Evolutionary conservation across 30 jellyfish, hydroid and myxozoan genomes (phyloP).

Genomic region (Pelagia noctiluca): DNA sequence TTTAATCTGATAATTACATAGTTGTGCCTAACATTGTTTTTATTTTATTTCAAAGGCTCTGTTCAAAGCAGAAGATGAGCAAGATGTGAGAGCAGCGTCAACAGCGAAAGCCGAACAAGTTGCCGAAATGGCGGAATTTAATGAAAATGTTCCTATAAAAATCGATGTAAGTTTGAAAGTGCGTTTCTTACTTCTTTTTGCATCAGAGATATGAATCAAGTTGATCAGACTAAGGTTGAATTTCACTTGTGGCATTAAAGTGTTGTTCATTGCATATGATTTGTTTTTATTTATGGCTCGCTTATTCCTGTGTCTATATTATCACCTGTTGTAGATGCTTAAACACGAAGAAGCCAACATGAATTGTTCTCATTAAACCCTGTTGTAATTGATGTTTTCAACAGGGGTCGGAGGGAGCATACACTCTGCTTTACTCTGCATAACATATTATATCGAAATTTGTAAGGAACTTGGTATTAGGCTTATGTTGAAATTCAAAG

Average conservation of each 20-base stretch:
- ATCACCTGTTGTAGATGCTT: too few relatives aligned
- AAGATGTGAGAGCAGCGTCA: constrained; percentile 91
- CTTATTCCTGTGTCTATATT: too few relatives aligned
- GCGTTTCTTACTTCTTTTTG: neutral
- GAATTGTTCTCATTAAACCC: constrained; percentile 1
- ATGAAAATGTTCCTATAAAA: constrained; percentile 78
- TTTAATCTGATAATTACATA: too few relatives aligned
- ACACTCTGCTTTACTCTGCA: too few relatives aligned
- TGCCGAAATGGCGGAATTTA: constrained; percentile 90
- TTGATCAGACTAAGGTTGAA: too few relatives aligned
- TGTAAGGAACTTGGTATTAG: too few relatives aligned
- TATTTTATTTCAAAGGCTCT: constrained; percentile 67
- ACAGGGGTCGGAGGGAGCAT: constrained; percentile 21
- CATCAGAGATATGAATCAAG: neutral
- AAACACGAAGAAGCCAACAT: neutral
- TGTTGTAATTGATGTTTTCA: neutral
- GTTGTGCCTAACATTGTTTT: too few relatives aligned
- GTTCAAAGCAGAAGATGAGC: constrained; percentile 92
- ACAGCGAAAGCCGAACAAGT: constrained; percentile 94
- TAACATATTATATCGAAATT: too few relatives aligned
- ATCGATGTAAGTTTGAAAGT: constrained; percentile 40
- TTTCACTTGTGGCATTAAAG: too few relatives aligned
- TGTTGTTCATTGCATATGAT: too few relatives aligned
- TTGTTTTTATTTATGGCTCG: too few relatives aligned
- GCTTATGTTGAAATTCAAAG: too few relatives aligned